phyloP scores from a whole-genome alignment of 2,113 vertebrate genomes.

The Oryzias melastigma region DNA sequence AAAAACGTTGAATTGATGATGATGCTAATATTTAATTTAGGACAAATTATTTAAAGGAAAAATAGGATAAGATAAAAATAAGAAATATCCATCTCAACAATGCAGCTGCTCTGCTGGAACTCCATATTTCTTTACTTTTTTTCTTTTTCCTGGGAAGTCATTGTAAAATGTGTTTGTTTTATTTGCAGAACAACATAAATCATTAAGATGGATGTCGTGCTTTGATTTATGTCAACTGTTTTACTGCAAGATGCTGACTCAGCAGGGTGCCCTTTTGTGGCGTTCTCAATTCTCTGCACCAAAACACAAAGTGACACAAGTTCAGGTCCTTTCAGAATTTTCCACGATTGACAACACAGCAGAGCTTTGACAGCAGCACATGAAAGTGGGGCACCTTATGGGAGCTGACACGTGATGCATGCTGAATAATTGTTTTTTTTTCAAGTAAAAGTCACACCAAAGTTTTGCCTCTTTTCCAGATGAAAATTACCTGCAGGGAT shows the following conservation, averaged over 20 bases:
- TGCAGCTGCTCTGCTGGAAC: too few relatives aligned
- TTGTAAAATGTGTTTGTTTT: constrained; percentile 4
- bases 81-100: too few relatives aligned
- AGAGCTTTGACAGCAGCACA: constrained; percentile 45
- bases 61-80: too few relatives aligned
- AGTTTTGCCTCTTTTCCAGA: constrained; percentile 32
- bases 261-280: background rate
- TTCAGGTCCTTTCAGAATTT: constrained; percentile 46
- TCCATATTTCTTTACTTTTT: background rate
- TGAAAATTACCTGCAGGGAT: constrained; percentile 30
- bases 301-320: constrained; percentile 39
- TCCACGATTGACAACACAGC: constrained; percentile 46
- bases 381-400: constrained; percentile 50
- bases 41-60: too few relatives aligned
- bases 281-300: constrained; percentile 19
- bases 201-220: background rate
- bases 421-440: constrained; percentile 20
- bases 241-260: constrained; percentile 18
- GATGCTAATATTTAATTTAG: too few relatives aligned
- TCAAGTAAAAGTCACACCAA: constrained; percentile 54
- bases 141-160: background rate
- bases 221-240: constrained; percentile 11
- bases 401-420: constrained; percentile 35
- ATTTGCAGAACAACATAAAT: constrained; percentile 5
- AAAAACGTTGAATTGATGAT: too few relatives aligned